Evolutionary conservation across 2,797 vertebrate genomes (phyloP), one percentile per base, ranked within the genome.

Genomic region (Eremophila alpestris): DNA sequence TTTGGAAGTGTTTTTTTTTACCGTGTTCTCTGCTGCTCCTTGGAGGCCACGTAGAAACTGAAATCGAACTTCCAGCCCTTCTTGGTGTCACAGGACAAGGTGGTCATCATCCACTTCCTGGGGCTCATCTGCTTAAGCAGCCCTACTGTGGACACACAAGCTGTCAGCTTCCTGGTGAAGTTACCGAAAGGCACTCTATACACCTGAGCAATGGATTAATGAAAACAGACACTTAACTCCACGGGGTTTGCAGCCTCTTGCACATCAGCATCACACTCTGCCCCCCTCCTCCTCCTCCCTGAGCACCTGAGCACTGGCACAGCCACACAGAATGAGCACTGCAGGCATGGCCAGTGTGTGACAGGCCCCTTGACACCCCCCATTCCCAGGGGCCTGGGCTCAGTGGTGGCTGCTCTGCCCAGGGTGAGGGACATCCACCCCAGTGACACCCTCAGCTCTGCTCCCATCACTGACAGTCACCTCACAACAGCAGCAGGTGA

Each of bases 71-170:
- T 98, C 99, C 99, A 99, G 96, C 99, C 99, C 64, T 98, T 98
- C 93, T 89, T 98, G 89, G 96, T 94, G 70, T 99, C 99, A 75
- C 99, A 99, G 77, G 98, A 98, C 96, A 98, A 96, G 71, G 98
- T 97, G 69, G 99, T 99, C 98, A 99, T 98, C 99, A 99, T 99
- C 99, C 99, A 99, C 97, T 98, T 98, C 97, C 97, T 98, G 96
- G 98, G 98, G 98, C 98, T 98, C 78, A 68, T 97, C 96, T 97
- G 97, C 93, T 97, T 98, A 96, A 98, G 98, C 97, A 98, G 99
- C 98, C 99, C 99, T 97, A 98, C 98, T 98, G 98, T 98, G 98
- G 99, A 99, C 97, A 99, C 98, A 97, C 99, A 99, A 98, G 99
- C 99, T 75, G 98, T 99, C 98, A 99, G 98, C 98, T 98, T 99